These are phyloP conservation scores for Alsophila aescularia DNA, from an alignment of 2,888 invertebrate species.

Conservation along the genomic window DNA sequence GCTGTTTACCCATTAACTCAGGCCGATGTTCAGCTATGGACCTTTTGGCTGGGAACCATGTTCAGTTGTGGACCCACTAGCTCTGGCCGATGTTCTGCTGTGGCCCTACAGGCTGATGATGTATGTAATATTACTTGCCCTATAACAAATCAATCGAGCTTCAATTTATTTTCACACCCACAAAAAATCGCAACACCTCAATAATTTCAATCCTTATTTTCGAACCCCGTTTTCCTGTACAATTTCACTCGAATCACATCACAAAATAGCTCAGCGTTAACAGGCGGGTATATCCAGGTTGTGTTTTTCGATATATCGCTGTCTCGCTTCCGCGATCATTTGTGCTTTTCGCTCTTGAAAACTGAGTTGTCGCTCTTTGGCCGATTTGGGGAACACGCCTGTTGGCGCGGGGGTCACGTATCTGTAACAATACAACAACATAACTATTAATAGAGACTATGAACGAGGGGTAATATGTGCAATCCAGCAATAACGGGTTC, in stretches of 20 bases:
- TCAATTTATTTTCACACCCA: slow-evolving; percentile 13
- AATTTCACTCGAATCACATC: slow-evolving; percentile 7
- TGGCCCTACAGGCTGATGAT: too few species aligned
- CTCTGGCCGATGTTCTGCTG: too few species aligned
- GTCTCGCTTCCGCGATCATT: slow-evolving; percentile 90
- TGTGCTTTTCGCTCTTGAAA: slow-evolving; percentile 91
- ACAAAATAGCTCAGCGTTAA: slow-evolving; percentile 34
- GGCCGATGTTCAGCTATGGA: too few species aligned
- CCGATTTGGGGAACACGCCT: slow-evolving; percentile 81
- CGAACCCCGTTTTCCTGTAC: background rate
- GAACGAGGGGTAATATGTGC: too few species aligned
- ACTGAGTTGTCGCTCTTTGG: slow-evolving; percentile 87
- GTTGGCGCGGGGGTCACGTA: slow-evolving; percentile 64
- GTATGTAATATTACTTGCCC: too few species aligned
- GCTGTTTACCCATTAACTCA: too few species aligned
- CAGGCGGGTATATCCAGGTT: slow-evolving; percentile 74
- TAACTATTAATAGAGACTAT: too few species aligned
- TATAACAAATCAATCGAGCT: too few species aligned
- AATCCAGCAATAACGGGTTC: too few species aligned
- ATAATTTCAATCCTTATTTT: background rate
- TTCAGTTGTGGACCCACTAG: too few species aligned
- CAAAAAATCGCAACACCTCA: slow-evolving; percentile 2
- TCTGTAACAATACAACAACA: slow-evolving; percentile 28
- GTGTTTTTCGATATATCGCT: slow-evolving; percentile 91
- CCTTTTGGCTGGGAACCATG: too few species aligned